These are phyloP conservation scores for Agrotis clavis DNA, from an alignment of 2,888 invertebrate genomes.

Conservation along the genomic window DNA sequence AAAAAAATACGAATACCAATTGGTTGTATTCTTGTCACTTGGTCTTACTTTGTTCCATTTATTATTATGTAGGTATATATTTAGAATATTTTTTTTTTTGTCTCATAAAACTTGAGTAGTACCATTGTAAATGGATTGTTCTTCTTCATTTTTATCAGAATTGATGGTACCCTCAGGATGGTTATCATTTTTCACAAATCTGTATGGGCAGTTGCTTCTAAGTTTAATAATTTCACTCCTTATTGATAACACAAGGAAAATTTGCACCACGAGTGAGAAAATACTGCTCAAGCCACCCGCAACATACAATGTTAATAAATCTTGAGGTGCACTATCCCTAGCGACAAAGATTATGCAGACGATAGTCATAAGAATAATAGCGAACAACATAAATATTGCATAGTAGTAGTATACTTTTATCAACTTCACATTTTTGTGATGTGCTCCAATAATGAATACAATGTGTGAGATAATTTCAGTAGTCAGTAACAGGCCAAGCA, in stretches of 20 bases:
- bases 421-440: conserved; percentile 49
- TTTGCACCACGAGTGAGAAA: conserved; percentile 32
- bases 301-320: neutral
- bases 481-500: conserved; percentile 6
- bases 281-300: neutral
- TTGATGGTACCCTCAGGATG: conserved; percentile 23
- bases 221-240: conserved; percentile 51
- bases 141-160: conserved; percentile 8
- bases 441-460: conserved; percentile 44
- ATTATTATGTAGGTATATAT: too few relatives aligned
- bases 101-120: conserved; percentile 3
- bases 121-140: conserved; percentile 1
- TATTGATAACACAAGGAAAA: conserved; percentile 28
- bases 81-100: neutral
- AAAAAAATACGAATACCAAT: too few relatives aligned
- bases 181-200: conserved; percentile 30
- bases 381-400: conserved; percentile 26
- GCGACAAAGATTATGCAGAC: neutral
- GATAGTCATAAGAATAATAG: neutral
- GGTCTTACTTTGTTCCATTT: neutral
- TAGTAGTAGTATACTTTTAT: conserved; percentile 44
- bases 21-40: too few relatives aligned
- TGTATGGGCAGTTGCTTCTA: conserved; percentile 45
- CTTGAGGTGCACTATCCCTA: rapidly evolving
- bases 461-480: conserved; percentile 33